These are phyloP conservation scores for Nixonia krombeini DNA, from an alignment of 1,140 invertebrate species.

Conservation along the genomic window DNA sequence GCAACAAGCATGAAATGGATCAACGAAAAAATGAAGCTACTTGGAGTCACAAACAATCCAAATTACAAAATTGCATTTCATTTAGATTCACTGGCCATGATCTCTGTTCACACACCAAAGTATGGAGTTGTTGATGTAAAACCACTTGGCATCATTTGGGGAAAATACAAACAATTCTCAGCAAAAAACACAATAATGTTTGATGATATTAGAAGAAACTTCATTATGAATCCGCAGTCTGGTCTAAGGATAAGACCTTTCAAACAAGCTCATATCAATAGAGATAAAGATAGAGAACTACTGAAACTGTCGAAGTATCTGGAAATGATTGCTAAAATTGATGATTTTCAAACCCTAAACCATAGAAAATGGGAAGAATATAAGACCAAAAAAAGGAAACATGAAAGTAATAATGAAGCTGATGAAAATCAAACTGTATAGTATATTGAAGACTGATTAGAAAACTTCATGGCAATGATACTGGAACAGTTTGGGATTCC, in stretches of 20 bases:
- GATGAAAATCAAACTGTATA: conserved; percentile 39
- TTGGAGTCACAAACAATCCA: conserved; percentile 86
- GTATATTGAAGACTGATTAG: conserved; percentile 2
- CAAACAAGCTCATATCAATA: conserved; percentile 89
- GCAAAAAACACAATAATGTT: conserved; percentile 98
- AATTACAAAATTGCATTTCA: conserved; percentile 95
- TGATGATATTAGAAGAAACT: conserved; percentile 97
- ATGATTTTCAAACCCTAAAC: conserved; percentile 88
- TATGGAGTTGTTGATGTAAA: conserved; percentile 95
- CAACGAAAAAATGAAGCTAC: conserved; percentile 95
- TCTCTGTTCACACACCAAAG: conserved; percentile 90
- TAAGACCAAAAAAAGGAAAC: conserved; percentile 64
- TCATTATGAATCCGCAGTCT: conserved; percentile 97
- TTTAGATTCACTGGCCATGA: conserved; percentile 94
- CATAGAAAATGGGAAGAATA: conserved; percentile 94
- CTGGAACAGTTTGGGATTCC: too few relatives aligned
- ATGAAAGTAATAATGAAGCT: conserved; percentile 35
- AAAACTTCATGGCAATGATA: too few relatives aligned
- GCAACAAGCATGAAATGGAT: conserved; percentile 99
- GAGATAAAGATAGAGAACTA: conserved; percentile 88
- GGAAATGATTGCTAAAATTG: conserved; percentile 84
- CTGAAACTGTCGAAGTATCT: conserved; percentile 88
- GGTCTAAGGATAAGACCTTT: conserved; percentile 93
- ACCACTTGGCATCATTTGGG: conserved; percentile 97
- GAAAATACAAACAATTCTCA: conserved; percentile 90